Conservation (phyloP, 2,888 invertebrate species). For the Volucella inanis region DNA sequence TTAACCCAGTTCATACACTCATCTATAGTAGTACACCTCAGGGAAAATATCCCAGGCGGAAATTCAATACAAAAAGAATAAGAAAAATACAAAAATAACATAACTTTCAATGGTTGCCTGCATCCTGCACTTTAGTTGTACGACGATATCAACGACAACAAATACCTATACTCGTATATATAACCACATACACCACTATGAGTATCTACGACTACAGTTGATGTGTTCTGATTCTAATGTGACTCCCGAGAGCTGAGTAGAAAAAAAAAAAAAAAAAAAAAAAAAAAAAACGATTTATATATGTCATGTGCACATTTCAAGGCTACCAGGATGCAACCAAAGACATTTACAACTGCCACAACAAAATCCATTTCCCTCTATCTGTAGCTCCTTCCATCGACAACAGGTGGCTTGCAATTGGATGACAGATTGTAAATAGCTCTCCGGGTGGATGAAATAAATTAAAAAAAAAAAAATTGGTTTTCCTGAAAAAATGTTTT, state of each 20-base stretch:
- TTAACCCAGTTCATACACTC: slow-evolving; percentile 17
- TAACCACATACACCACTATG: neutral
- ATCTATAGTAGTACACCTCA: neutral
- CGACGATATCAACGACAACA: too few relatives aligned
- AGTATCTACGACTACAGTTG: slow-evolving; percentile 24
- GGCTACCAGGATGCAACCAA: slow-evolving; percentile 52
- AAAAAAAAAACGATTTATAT: slow-evolving; percentile 26
- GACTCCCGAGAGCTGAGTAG: neutral
- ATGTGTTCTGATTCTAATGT: slow-evolving; percentile 43
- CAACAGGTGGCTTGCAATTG: neutral
- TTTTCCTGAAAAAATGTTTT: slow-evolving; percentile 1
- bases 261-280: neutral
- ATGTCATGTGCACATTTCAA: slow-evolving; percentile 57
- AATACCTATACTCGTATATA: too few relatives aligned
- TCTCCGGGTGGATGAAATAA: slow-evolving; percentile 2
- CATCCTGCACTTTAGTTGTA: slow-evolving; percentile 35
- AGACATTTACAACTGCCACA: slow-evolving; percentile 38
- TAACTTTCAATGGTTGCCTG: slow-evolving; percentile 33
- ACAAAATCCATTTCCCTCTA: slow-evolving; percentile 20
- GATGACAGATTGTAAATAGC: neutral
- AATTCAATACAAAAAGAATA: slow-evolving; percentile 18
- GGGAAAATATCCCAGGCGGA: neutral
- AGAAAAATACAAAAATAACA: too few relatives aligned
- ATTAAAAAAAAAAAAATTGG: slow-evolving; percentile 21
- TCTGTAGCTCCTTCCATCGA: neutral